Base-by-base conservation (phyloP, 1,140 invertebrate species). In the Telenomus remus region DNA sequence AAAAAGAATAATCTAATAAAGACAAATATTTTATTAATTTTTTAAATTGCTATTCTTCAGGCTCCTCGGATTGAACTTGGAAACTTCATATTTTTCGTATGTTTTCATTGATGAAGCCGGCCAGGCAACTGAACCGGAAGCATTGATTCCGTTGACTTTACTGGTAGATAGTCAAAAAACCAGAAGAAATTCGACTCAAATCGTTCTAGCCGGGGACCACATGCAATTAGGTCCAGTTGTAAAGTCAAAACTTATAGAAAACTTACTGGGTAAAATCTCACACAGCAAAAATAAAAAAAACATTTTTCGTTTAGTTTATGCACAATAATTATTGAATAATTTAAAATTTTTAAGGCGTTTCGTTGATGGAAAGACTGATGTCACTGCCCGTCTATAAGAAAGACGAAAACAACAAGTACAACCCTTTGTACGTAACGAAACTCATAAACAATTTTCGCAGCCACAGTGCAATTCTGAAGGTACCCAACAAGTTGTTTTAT, bases 51-150 rank as follows among this genome's bases (percentile, higher is more conserved):
- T 39, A 4, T 39, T 35, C n/a, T n/a, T n/a, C n/a, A 86, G 85
- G 64, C 70, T 87, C 4, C 5, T 77, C 9, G 16, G 0, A 4
- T 51, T 84, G 27, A 39, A 64, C 1, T 82, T 85, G 16, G 19
- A 73, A 1, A 77, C 86, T 35, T 89, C 90, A 12, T 89, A 93
- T 76, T 94, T 96, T 83, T 91, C 92, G 16, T 93, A 96, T 82
- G 87, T 95, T 46, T 95, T 97, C 83, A 91, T 97, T 64, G 96
- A 97, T 86, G 96, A 97, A 88, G 94, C 94, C 14, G 95, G 94
- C 10, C 95, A 96, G 81, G 92, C 93, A 0, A 91, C 89, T 1
- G 95, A 97, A 87, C 91, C 95, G 0, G 94, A 95, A 76, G 88
- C 90, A 6, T 80, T 95, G 48, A 91, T 96, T 79, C 91, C 94